Percentiles rank a stretch among this genome's conserved stretches.
Conservation (phyloP, 2,888 invertebrate species). For the Himalopsyche anomala region DNA sequence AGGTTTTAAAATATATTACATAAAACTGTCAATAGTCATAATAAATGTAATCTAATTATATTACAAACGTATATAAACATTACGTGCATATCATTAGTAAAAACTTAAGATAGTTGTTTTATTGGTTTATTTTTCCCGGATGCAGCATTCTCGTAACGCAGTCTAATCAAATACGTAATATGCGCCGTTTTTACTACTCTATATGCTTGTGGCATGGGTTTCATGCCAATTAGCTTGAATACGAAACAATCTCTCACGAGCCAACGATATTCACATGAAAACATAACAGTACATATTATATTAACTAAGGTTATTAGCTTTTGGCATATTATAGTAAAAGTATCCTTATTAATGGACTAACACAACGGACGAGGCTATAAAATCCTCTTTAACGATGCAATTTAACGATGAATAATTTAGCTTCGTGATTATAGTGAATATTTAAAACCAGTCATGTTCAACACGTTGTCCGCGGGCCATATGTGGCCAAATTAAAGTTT, state of each 20-base stretch:
- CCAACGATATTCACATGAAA: slow-evolving; percentile 28
- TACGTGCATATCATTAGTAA: slow-evolving; percentile 27
- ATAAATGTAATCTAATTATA: no score
- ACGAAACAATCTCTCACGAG: slow-evolving; percentile 38
- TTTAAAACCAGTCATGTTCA: no score
- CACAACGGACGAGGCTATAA: background rate
- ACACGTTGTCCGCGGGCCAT: no score
- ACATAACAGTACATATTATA: background rate
- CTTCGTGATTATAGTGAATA: background rate
- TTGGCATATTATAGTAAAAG: slow-evolving; percentile 32
- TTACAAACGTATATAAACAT: background rate
- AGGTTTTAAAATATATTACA: no score
- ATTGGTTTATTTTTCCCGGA: slow-evolving; percentile 27
- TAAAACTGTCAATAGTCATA: no score
- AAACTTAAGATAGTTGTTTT: background rate
- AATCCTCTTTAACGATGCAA: slow-evolving; percentile 4
- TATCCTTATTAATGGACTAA: background rate
- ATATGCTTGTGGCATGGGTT: slow-evolving; percentile 19
- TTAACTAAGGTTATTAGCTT: slow-evolving; percentile 32
- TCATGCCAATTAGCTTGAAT: slow-evolving; percentile 18
- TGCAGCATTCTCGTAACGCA: background rate
- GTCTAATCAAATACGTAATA: background rate
- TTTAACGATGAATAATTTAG: slow-evolving; percentile 9
- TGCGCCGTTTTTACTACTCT: background rate
- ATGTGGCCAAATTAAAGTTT: no score